Evolutionary conservation across 35 echinoderm and acorn worm species (phyloP), one percentile per base, ranked within the genome.

Genomic region (Chiridota heheva): DNA sequence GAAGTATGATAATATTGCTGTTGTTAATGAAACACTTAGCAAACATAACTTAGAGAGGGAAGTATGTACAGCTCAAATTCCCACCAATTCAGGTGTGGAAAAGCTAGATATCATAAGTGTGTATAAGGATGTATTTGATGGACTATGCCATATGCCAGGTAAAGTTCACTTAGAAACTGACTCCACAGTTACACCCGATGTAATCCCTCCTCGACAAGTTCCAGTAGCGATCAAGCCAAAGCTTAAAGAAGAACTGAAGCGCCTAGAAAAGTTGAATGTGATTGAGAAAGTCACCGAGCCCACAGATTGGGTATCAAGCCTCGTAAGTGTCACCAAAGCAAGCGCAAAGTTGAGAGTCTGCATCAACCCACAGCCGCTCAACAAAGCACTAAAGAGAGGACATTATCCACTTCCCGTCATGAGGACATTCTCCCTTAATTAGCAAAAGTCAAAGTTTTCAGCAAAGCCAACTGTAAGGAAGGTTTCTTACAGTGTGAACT

Each of bases 211-310:
- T 31, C 69, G 29, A 20, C n/a, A 58, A 38, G 57, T 81, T 17
- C 56, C 68, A 5, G 46, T 89, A 2, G 69, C 77, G 0, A 31
- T 82, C 6, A 73, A 82, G 57, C 44, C 69, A 29, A 83, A 44
- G 78, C 46, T 70, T 10, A 59, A 87, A 36, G 43, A 77, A 34
- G 85, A 93, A 40, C 33, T 88, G 61, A 70, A 84, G 15, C 26
- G 73, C 13, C 40, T 84, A 27, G 78, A 78, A 28, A 44, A 59
- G 22, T 3, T 63, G 27, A 40, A 36, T 27, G 60, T 84, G 1
- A 68, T 88, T 15, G 30, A 59, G 16, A 68, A 82, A 34, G 90
- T 93, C 4, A 77, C 85, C 58, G 77, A 93, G 66, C 85, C 91
- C 1, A 93, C 78, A 12, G 61, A 88, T 4, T 93, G 85, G 91